A percentile compares a stretch with the other conserved stretches of the same genome.
These are phyloP conservation scores for Lycaena phlaeas DNA, from an alignment of 2,888 invertebrate genomes.

Conservation along the genomic window DNA sequence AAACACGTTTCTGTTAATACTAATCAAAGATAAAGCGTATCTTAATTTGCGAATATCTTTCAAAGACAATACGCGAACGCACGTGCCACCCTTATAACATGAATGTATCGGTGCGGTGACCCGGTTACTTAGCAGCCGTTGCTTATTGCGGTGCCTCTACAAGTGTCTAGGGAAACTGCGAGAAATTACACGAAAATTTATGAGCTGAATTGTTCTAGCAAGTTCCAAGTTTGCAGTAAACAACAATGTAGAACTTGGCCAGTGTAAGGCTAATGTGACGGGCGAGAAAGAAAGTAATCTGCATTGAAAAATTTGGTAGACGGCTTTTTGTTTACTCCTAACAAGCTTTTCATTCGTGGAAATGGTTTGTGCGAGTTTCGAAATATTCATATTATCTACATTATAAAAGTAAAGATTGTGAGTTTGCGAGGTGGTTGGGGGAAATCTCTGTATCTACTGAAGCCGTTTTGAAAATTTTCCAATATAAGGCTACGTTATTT, in stretches of 20 bases:
- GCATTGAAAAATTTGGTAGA: conserved; percentile 43
- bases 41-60: neutral
- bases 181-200: conserved; percentile 67
- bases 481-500: no score
- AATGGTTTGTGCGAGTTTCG: neutral
- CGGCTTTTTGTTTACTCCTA: conserved; percentile 14
- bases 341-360: no score
- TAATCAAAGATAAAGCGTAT: no score
- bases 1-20: no score
- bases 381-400: no score
- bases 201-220: conserved; percentile 57
- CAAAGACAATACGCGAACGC: conserved; percentile 8
- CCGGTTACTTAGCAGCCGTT: conserved; percentile 40
- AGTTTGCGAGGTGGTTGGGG: no score
- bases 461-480: no score
- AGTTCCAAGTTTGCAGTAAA: conserved; percentile 64
- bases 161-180: conserved; percentile 65
- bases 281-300: conserved; percentile 46
- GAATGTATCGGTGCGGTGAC: conserved; percentile 27
- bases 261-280: conserved; percentile 53
- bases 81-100: conserved; percentile 20
- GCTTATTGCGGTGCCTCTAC: conserved; percentile 58
- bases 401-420: no score
- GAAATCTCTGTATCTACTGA: no score
- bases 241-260: conserved; percentile 65